Conservation (phyloP, 1,140 invertebrate species). For the Achroia grisella region DNA sequence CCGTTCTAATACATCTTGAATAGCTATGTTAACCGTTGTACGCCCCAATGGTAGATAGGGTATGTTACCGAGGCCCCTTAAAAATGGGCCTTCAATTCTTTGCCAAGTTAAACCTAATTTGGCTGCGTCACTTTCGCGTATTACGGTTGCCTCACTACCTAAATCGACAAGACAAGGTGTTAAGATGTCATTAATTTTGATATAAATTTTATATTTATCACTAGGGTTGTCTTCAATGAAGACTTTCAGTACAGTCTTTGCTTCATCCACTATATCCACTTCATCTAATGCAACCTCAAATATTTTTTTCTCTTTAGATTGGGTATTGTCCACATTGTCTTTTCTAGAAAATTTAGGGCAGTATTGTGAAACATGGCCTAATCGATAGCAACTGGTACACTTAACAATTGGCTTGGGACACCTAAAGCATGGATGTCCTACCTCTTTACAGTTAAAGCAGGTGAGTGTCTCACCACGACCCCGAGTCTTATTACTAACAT, state of each 20-base stretch:
- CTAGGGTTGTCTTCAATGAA: slow-evolving; percentile 1
- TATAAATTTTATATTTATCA: slow-evolving; percentile 14
- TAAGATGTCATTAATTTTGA: slow-evolving; percentile 8
- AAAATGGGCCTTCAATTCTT: slow-evolving; percentile 5
- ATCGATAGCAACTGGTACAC: slow-evolving; percentile 7
- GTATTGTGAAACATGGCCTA: slow-evolving; percentile 8
- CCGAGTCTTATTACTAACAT: not conserved
- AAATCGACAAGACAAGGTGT: slow-evolving; percentile 10
- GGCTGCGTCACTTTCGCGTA: slow-evolving; percentile 8
- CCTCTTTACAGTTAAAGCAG: slow-evolving; percentile 16
- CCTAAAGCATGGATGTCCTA: slow-evolving; percentile 15
- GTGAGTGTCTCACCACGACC: no score
- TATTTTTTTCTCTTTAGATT: not conserved
- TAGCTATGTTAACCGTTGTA: slow-evolving; percentile 4
- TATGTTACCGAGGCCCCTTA: slow-evolving; percentile 15
- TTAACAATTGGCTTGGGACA: slow-evolving; percentile 13
- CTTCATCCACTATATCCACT: no score
- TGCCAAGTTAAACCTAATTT: slow-evolving; percentile 10
- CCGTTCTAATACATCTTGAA: slow-evolving; percentile 14
- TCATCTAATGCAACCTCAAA: no score
- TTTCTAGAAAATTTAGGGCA: no score
- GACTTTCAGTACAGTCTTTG: slow-evolving; percentile 15
- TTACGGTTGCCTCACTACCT: slow-evolving; percentile 17
- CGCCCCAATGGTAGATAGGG: slow-evolving; percentile 12
- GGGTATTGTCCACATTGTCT: no score